Percentiles rank a stretch among this genome's conserved stretches.
Evolutionary conservation across 2,888 invertebrate genomes (phyloP).

Genomic region (Cheilosia urbana): DNA sequence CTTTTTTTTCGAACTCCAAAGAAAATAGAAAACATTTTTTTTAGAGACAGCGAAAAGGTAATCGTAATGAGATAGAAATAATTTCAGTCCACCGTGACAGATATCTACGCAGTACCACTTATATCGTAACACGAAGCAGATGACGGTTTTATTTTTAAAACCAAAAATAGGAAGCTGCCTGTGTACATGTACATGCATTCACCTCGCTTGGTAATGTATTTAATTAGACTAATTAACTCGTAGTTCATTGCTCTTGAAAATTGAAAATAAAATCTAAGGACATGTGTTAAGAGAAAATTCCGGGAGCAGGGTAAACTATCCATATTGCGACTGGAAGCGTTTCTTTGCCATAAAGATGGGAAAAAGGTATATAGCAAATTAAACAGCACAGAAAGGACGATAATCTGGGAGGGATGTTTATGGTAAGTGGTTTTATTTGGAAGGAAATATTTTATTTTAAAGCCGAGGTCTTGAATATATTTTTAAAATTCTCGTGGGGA

Average conservation of each 20-base stretch:
- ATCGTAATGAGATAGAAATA: conserved; percentile 34
- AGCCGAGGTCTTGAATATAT: not conserved
- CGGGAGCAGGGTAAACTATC: conserved; percentile 12
- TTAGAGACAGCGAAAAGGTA: not conserved
- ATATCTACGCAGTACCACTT: conserved; percentile 46
- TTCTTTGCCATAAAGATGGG: not conserved
- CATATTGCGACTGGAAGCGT: not conserved
- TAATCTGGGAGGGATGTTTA: conserved; percentile 6
- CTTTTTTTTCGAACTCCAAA: not conserved
- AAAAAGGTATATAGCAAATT: conserved; percentile 1
- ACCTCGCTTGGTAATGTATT: conserved; percentile 33
- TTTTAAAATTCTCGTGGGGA: not conserved
- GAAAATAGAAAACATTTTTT: conserved; percentile 24
- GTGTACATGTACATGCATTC: not conserved
- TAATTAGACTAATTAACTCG: conserved; percentile 71
- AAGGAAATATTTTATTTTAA: not conserved
- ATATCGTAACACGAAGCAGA: conserved; percentile 57
- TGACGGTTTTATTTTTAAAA: conserved; percentile 65
- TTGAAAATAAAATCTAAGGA: conserved; percentile 67
- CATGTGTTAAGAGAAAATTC: conserved; percentile 42
- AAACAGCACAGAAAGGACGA: conserved; percentile 20
- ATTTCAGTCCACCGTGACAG: conserved; percentile 56
- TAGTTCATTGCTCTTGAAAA: conserved; percentile 74
- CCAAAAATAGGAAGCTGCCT: conserved; percentile 36
- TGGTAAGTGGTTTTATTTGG: not conserved